Evolutionary conservation across 2,888 invertebrate genomes (phyloP).

Genomic region (Teleogryllus oceanicus): DNA sequence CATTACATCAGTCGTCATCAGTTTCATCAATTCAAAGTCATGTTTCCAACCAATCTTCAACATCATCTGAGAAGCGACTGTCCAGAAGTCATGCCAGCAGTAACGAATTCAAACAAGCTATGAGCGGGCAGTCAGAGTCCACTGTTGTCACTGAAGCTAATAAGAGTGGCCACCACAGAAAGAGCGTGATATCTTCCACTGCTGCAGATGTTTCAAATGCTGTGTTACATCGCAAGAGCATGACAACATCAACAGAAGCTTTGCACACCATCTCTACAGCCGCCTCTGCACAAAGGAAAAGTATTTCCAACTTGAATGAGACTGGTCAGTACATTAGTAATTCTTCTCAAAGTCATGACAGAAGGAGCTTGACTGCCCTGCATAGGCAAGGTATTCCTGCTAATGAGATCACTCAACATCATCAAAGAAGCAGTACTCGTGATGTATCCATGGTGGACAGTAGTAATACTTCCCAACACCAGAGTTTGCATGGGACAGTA

Average conservation of each 20-base stretch:
- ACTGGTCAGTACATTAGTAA: constrained; percentile 66
- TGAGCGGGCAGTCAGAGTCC: constrained; percentile 44
- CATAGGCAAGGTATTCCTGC: constrained; percentile 58
- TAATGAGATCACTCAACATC: constrained; percentile 26
- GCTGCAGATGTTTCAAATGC: constrained; percentile 72
- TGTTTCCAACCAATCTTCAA: not conserved
- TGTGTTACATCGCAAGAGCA: constrained; percentile 72
- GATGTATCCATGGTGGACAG: constrained; percentile 51
- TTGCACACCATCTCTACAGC: constrained; percentile 68
- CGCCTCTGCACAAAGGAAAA: constrained; percentile 70
- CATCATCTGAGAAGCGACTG: not conserved
- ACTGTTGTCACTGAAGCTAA: constrained; percentile 31
- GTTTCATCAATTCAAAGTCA: not conserved
- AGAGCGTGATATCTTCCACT: constrained; percentile 66
- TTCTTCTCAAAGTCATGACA: constrained; percentile 63
- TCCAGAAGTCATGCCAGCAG: constrained; percentile 49
- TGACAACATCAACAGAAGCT: constrained; percentile 65
- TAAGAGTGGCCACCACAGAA: constrained; percentile 59
- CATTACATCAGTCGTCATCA: not conserved
- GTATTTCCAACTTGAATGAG: constrained; percentile 74
- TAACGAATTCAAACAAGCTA: constrained; percentile 55
- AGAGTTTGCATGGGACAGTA: constrained; percentile 40
- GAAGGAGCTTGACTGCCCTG: constrained; percentile 74
- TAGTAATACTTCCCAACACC: constrained; percentile 43
- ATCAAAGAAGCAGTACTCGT: constrained; percentile 29